Percentiles rank a stretch among this genome's conserved stretches.
Evolutionary conservation across 2,797 vertebrate species (phyloP).

Genomic region (Capromys pilorides): DNA sequence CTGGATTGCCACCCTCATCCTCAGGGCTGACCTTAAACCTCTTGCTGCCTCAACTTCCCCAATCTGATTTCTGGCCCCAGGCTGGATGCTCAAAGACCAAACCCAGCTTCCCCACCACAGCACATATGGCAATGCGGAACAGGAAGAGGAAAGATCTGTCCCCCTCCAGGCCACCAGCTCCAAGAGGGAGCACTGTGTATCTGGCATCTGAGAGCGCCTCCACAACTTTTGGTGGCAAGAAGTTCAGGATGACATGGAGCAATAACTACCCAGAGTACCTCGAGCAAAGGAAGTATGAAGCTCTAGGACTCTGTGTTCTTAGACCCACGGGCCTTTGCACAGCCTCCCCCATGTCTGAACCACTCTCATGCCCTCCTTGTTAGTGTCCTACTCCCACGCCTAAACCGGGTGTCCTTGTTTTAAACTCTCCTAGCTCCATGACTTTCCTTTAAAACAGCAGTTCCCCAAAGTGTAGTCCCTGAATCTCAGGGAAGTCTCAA

Average conservation of each 20-base stretch:
- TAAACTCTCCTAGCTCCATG: not conserved
- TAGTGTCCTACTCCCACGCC: not conserved
- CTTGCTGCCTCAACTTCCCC: not conserved
- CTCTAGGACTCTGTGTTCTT: too few species aligned
- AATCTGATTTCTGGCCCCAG: not conserved
- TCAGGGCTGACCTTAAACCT: not conserved
- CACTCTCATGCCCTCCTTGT: not conserved
- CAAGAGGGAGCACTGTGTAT: not conserved
- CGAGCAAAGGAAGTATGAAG: not conserved
- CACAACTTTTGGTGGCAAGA: not conserved
- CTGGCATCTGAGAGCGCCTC: not conserved
- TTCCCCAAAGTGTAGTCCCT: not conserved
- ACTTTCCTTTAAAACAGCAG: not conserved
- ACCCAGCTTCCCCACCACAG: fast-evolving
- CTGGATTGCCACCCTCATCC: not conserved
- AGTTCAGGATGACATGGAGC: not conserved
- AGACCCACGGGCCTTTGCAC: not conserved
- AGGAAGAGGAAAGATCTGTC: too few species aligned
- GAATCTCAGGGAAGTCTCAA: not conserved
- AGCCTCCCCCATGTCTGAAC: not conserved
- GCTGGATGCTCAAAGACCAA: not conserved
- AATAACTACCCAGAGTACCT: fast-evolving
- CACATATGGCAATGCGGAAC: not conserved
- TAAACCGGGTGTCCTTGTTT: not conserved
- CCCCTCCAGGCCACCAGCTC: not conserved